Percentiles rank a stretch among this genome's conserved stretches.
Conservation (phyloP, 2,113 vertebrate genomes). For the Amia ocellicauda region DNA sequence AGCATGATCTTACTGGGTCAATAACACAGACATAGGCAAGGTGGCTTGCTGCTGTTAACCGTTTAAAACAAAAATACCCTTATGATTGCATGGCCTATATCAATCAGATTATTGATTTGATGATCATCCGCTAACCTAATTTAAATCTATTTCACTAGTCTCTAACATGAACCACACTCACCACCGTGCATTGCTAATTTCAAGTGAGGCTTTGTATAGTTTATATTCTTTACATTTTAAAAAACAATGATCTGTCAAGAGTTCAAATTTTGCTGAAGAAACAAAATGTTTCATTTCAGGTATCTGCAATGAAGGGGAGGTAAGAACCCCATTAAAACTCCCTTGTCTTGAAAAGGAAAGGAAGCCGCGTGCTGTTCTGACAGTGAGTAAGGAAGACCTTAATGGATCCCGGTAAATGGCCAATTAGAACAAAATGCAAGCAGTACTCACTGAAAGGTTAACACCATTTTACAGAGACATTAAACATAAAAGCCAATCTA, state of each 20-base stretch:
- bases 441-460: background rate
- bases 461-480: background rate
- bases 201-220: no score
- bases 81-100: background rate
- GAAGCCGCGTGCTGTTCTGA: background rate
- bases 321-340: no score
- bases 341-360: background rate
- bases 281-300: no score
- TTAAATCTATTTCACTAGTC: background rate
- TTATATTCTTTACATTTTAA: no score
- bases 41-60: background rate
- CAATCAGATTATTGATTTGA: background rate
- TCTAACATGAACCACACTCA: background rate
- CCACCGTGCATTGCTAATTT: background rate
- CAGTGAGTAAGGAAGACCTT: background rate
- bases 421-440: constrained; percentile 3
- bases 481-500: constrained; percentile 6
- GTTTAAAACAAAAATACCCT: background rate
- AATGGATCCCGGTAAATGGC: constrained; percentile 3
- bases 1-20: constrained; percentile 1
- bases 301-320: no score
- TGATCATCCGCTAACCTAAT: background rate
- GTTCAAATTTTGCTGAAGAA: no score
- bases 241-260: no score
- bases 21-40: constrained; percentile 4